Evolutionary conservation across 2,797 vertebrate genomes (phyloP).

Genomic region (Octomys mimax): DNA sequence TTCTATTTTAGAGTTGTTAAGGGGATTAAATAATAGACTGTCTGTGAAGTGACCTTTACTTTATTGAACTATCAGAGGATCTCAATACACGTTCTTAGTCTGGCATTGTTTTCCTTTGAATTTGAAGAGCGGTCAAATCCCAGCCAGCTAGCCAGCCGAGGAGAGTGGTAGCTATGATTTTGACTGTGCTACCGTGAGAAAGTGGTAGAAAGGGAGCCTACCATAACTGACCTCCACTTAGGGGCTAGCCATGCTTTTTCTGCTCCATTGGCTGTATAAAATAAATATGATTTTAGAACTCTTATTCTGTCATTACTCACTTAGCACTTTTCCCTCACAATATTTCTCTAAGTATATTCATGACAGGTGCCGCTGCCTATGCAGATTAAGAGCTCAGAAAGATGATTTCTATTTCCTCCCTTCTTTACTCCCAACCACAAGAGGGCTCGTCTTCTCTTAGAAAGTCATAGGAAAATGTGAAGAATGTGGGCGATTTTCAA

Average conservation of each 20-base stretch:
- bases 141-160: neutral
- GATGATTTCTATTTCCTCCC: no score
- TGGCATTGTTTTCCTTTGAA: neutral
- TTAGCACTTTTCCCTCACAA: slow-evolving; percentile 27
- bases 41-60: neutral
- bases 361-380: neutral
- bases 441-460: slow-evolving; percentile 35
- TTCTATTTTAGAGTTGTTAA: neutral
- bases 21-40: neutral
- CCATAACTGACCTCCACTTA: neutral
- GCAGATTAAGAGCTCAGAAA: neutral
- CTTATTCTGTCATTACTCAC: slow-evolving; percentile 11
- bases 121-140: neutral
- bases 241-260: neutral
- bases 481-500: neutral
- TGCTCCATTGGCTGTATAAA: slow-evolving; percentile 4
- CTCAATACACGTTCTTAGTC: neutral
- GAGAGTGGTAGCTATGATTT: neutral
- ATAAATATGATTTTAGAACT: slow-evolving; percentile 3
- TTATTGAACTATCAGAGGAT: neutral
- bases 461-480: neutral
- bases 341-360: neutral
- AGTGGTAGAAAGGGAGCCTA: neutral
- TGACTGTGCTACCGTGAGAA: neutral
- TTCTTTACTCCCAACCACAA: slow-evolving; percentile 9